Evolutionary conservation across 2,888 invertebrate species (phyloP), one percentile per base, ranked within the genome.

Genomic region (Tortricodes alternella): DNA sequence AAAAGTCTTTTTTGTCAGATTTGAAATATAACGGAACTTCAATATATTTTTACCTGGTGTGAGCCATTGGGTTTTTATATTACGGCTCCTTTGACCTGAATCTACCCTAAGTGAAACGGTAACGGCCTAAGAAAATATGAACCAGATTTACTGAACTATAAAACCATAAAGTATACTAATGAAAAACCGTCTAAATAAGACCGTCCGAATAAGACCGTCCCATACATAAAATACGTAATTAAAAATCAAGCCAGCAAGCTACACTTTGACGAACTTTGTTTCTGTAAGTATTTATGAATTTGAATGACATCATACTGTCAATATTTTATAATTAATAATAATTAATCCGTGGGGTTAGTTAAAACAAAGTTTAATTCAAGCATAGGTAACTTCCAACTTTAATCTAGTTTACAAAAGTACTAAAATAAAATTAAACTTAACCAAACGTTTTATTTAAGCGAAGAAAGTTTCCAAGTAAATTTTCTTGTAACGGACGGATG

Each of bases 401-500:
- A 39, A 16, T 6, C 52, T 53, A 18, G 35, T 44, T 37, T 53
- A 29, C 32, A 32, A 46, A 53, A 46, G 44, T 23, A 32, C 44
- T 46, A 16, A 11, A 27, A 27, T 35, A 34, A 16, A 39, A 34
- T n/a, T 11, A 49, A 35, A 55, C 27, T 35, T 35, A 27, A 46
- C 39, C 23, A n/a, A 35, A 44, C 16, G 35, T 37, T 44, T 50
- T 18, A 44, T 50, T 56, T 74, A 78, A 72, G 74, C 73, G 68
- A 71, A 78, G 74, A n/a, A 74, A 79, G 80, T 75, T 76, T 72
- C 64, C 70, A 70, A 70, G 74, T 78, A 72, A 72, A 81, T 78
- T 81, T 79, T 79, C 77, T 80, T 80, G 76, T 80, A 80, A 80
- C 78, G 75, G 76, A 80, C 74, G 75, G 76, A 80, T 74, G 78